These are phyloP conservation scores for Acestrorhynchus altus DNA, from an alignment of 2,797 vertebrate genomes.

Conservation along the genomic window DNA sequence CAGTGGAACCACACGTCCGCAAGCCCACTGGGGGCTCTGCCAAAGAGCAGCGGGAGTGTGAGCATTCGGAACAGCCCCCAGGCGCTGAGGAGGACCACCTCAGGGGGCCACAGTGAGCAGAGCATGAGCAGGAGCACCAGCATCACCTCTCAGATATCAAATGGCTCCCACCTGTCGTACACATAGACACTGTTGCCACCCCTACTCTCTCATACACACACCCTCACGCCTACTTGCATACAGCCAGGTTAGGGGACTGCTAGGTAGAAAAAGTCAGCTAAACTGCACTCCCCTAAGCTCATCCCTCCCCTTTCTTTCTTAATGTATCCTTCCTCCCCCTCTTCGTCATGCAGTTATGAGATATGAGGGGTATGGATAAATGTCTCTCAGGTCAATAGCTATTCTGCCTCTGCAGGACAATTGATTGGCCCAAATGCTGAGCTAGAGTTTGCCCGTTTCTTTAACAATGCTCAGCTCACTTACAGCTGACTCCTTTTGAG, in stretches of 20 bases:
- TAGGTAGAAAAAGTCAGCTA: conserved; percentile 45
- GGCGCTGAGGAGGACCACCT: conserved; percentile 94
- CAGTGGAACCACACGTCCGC: conserved; percentile 90
- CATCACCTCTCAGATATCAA: conserved; percentile 99
- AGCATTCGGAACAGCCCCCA: conserved; percentile 97
- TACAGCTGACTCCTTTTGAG: conserved; percentile 49
- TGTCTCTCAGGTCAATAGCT: conserved; percentile 81
- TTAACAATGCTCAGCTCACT: conserved; percentile 62
- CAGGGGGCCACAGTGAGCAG: conserved; percentile 94
- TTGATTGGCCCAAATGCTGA: conserved; percentile 72
- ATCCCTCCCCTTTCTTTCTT: conserved; percentile 29
- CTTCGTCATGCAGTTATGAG: conserved; percentile 65
- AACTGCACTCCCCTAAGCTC: conserved; percentile 36
- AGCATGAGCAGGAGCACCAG: conserved; percentile 99
- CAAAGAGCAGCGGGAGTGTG: conserved; percentile 87
- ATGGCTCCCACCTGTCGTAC: conserved; percentile 99
- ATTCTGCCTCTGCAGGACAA: conserved; percentile 66
- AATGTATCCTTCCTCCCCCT: conserved; percentile 41
- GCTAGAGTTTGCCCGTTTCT: conserved; percentile 65
- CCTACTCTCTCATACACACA: conserved; percentile 15
- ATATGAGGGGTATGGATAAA: conserved; percentile 70
- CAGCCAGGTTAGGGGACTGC: conserved; percentile 52
- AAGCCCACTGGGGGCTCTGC: conserved; percentile 85
- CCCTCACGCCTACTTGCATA: conserved; percentile 17
- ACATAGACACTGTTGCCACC: conserved; percentile 82